Conservation (phyloP, 2,888 invertebrate species). For the Megamerina dolium region DNA sequence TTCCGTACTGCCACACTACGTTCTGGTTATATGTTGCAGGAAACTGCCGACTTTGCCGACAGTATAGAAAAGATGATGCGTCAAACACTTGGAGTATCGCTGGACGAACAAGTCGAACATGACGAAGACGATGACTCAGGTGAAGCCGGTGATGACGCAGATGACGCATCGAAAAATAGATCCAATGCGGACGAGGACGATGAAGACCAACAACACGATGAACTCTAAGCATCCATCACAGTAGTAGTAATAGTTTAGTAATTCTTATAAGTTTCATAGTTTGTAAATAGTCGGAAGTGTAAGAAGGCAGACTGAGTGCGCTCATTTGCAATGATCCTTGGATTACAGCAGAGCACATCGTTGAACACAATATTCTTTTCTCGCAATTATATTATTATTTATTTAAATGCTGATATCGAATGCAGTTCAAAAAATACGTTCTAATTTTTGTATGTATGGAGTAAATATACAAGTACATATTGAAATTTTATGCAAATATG, state of each 20-base stretch:
- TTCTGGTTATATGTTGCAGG: slow-evolving; percentile 88
- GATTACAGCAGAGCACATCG: no score
- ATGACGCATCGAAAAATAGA: slow-evolving; percentile 33
- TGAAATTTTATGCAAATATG: no score
- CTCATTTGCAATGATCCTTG: no score
- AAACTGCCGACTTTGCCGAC: slow-evolving; percentile 82
- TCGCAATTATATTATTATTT: not conserved
- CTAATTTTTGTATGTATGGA: no score
- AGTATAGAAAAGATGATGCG: slow-evolving; percentile 87
- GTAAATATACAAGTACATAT: no score
- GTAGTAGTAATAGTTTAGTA: no score
- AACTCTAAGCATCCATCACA: slow-evolving; percentile 58
- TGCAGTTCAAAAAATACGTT: no score
- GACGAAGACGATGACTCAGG: slow-evolving; percentile 47
- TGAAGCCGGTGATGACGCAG: slow-evolving; percentile 48
- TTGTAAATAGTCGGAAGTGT: not conserved
- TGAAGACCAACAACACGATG: slow-evolving; percentile 55
- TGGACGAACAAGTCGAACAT: slow-evolving; percentile 59
- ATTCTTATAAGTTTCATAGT: not conserved
- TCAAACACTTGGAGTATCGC: slow-evolving; percentile 67
- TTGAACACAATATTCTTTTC: not conserved
- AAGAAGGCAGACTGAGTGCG: not conserved
- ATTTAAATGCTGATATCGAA: no score
- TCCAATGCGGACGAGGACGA: slow-evolving; percentile 33
- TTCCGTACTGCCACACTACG: slow-evolving; percentile 87